phyloP scores from a whole-genome alignment of 2,113 vertebrate species.

The Grammomys dolichurus region DNA sequence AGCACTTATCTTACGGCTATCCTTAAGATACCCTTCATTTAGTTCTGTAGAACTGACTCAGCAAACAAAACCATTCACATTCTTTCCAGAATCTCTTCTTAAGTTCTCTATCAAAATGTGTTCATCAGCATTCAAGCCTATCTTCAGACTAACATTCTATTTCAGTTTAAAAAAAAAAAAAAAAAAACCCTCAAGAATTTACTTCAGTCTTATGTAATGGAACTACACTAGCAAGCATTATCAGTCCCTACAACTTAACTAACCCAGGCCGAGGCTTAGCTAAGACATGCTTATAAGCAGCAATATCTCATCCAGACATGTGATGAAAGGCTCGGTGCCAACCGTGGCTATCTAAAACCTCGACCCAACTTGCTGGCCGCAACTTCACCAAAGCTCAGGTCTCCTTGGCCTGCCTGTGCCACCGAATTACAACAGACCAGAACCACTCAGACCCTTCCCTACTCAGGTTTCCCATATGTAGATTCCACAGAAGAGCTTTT shows the following conservation, averaged over 20 bases:
- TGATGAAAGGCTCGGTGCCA: constrained; percentile 73
- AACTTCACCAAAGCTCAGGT: constrained; percentile 67
- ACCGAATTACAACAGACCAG: background rate
- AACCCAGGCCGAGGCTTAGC: background rate
- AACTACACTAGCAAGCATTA: background rate
- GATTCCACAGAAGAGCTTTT: background rate
- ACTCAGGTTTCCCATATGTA: background rate
- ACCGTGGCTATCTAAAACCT: constrained; percentile 72
- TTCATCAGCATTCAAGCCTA: constrained; percentile 21
- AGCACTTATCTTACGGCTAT: too few species aligned
- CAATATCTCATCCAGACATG: constrained; percentile 63
- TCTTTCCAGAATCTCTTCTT: background rate
- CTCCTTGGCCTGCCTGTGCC: constrained; percentile 45
- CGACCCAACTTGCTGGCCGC: constrained; percentile 66
- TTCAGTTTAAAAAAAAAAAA: background rate
- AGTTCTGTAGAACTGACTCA: constrained; percentile 26
- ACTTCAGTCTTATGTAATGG: constrained; percentile 22
- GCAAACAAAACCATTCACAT: background rate
- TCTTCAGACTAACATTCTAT: background rate
- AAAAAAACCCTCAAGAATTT: background rate
- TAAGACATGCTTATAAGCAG: constrained; percentile 4
- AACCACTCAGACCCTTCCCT: background rate
- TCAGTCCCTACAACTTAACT: background rate
- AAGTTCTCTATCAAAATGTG: background rate
- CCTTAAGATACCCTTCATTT: background rate